Evolutionary conservation across 2,797 vertebrate genomes (phyloP), one percentile per base, ranked within the genome.

Genomic region (Champsocephalus esox): DNA sequence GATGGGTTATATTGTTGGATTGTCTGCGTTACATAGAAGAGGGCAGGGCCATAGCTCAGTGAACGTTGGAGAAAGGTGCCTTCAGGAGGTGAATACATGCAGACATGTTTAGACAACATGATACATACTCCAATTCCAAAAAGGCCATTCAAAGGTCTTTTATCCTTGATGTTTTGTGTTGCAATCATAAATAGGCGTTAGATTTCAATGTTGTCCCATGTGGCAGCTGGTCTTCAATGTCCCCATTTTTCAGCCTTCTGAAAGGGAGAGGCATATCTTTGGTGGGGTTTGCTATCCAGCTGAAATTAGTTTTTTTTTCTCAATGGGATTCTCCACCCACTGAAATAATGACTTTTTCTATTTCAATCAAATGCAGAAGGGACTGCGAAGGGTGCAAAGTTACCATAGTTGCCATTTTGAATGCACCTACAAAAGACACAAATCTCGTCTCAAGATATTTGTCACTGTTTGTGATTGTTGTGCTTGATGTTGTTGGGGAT

Each of bases 301-400:
- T 65, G 75, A 87, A 85, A 92, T 88, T n/a, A 87, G 60, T 80
- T 65, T 82, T 75, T 57, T 77, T 72, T 75, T 28, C 28, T 28
- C 28, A 28, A 4, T 28, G 28, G 28, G 61, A 75, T 82, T 86
- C 77, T 83, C 75, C 83, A 75, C 80, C 80, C 59, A 71, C 77
- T 85, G 77, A 91, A 90, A 88, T 89, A 86, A 91, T 89, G 82
- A 77, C 8, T 79, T 54, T 79, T 61, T 57, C 69, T 67, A 46
- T 66, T 72, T 66, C 64, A 48, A 81, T 61, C 67, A n/a, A 73
- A 75, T 38, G 63, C 50, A 69, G 54, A 62, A 68, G 41, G 28
- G 66, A 75, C 28, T 28, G 28, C 28, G 28, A 28, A 28, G 28
- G 34, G 1, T 3, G 28, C 28, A 28, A 28, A 28, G 28, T 28